Conservation (phyloP, 2,888 invertebrate species). For the Craniophora ligustri region DNA sequence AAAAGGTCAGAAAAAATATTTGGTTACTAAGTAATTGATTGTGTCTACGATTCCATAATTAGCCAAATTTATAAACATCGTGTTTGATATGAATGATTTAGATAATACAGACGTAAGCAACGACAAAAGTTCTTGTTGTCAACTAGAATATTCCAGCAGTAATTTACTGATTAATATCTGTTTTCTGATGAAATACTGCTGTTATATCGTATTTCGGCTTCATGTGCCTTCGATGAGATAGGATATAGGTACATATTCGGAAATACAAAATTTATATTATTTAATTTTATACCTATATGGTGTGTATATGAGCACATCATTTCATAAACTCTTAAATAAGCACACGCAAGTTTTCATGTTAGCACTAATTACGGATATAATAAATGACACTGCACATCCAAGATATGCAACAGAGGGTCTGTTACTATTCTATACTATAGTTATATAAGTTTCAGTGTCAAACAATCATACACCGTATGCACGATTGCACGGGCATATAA, state of each 20-base stretch:
- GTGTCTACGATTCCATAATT: slow-evolving; percentile 51
- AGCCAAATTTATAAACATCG: slow-evolving; percentile 47
- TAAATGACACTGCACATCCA: slow-evolving; percentile 21
- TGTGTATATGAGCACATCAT: slow-evolving; percentile 20
- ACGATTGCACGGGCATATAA: slow-evolving; percentile 26
- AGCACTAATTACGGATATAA: slow-evolving; percentile 35
- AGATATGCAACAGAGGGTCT: slow-evolving; percentile 27
- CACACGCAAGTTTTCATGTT: slow-evolving; percentile 16
- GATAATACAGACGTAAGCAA: slow-evolving; percentile 36
- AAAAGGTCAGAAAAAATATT: slow-evolving; percentile 65
- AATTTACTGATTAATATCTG: slow-evolving; percentile 13
- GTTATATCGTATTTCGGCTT: too few species aligned
- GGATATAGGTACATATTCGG: too few species aligned
- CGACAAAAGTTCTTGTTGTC: slow-evolving; percentile 26
- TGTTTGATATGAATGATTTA: slow-evolving; percentile 40
- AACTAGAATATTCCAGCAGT: slow-evolving; percentile 38
- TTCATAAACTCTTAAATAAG: slow-evolving; percentile 22
- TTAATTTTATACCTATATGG: slow-evolving; percentile 12
- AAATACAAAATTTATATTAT: slow-evolving; percentile 15
- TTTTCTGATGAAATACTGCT: slow-evolving; percentile 7
- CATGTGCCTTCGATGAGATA: too few species aligned
- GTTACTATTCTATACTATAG: slow-evolving; percentile 20
- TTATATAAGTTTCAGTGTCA: slow-evolving; percentile 41
- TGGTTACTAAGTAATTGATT: slow-evolving; percentile 54
- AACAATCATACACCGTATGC: slow-evolving; percentile 37